phyloP scores from a whole-genome alignment of 2,888 invertebrate species.

The Itoplectis maculator region DNA sequence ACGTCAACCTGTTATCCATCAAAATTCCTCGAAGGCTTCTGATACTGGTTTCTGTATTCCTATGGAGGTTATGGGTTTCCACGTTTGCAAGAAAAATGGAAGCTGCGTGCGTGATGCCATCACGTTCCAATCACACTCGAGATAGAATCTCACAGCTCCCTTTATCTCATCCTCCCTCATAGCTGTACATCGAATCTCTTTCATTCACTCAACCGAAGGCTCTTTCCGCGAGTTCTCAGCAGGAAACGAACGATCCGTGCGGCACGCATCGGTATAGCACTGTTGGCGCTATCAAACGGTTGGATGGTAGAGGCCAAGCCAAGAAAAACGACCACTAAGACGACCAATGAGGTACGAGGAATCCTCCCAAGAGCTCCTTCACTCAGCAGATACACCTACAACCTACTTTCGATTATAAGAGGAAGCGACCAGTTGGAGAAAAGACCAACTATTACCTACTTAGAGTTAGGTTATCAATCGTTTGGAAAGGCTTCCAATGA shows the following conservation, averaged over 20 bases:
- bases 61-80: not conserved
- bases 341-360: not conserved
- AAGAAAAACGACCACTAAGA: slow-evolving; percentile 21
- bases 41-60: no score
- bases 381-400: no score
- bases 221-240: slow-evolving; percentile 29
- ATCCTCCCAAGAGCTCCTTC: slow-evolving; percentile 29
- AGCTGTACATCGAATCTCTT: slow-evolving; percentile 5
- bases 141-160: slow-evolving; percentile 31
- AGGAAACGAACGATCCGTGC: slow-evolving; percentile 30
- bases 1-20: not conserved
- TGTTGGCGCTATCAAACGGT: not conserved
- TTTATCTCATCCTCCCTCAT: not conserved
- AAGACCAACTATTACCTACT: slow-evolving; percentile 24
- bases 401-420: slow-evolving; percentile 42
- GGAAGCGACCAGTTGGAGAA: slow-evolving; percentile 22
- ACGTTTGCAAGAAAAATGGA: not conserved
- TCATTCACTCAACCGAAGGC: slow-evolving; percentile 16
- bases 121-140: slow-evolving; percentile 42
- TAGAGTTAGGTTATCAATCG: slow-evolving; percentile 62
- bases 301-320: slow-evolving; percentile 9
- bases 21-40: not conserved
- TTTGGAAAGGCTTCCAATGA: slow-evolving; percentile 26
- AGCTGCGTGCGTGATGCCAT: slow-evolving; percentile 1
- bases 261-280: slow-evolving; percentile 19